Base-by-base conservation (phyloP, 2,888 invertebrate species). In the Notodonta dromedarius region DNA sequence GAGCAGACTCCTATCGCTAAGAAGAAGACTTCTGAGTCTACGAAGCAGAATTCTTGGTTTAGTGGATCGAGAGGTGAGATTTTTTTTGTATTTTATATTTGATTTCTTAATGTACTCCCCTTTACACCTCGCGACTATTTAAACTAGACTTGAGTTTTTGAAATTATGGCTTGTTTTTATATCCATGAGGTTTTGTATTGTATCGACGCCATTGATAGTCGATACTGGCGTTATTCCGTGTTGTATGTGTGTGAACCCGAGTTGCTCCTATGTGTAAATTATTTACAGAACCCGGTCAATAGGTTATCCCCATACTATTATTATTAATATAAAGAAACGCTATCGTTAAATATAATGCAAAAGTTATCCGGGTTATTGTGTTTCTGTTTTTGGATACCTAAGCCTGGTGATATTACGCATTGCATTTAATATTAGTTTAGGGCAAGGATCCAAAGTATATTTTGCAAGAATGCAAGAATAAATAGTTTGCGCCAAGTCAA, bases 11-110 rank as follows among this genome's bases (percentile, higher is more conserved):
- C 90, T 0, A 66, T 90, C 13, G 68, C 77, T 0, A 91, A 90
- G 73, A 92, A 93, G 78, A 93, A 91, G 63, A 81, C 78, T 69
- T 77, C 87, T 2, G 91, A 93, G 42, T 75, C 86, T 0, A 74
- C 77, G 42, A 92, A 89, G 59, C 86, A 86, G 52, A 92, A 89
- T 60, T 90, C 91, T 53, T 93, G 93, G 93, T 85, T 92, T 78
- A 89, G 90, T 66, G 84, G 82, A 61, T 82, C 85, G 52, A 84
- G 79, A 88, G 92, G 91, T 92, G 62, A 88, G 91, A 24, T 24
- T 2, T 24, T n/a, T 24, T 24, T 24, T 24, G 24, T 24, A 24
- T 24, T 24, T 24, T 24, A 24, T 24, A 24, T 24, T 24, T 6
- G 48, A 1, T 2, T 4, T 9, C 42, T 11, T 42, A 12, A 42